phyloP scores from a whole-genome alignment of 1,140 invertebrate species.

The Drosophila orosa region DNA sequence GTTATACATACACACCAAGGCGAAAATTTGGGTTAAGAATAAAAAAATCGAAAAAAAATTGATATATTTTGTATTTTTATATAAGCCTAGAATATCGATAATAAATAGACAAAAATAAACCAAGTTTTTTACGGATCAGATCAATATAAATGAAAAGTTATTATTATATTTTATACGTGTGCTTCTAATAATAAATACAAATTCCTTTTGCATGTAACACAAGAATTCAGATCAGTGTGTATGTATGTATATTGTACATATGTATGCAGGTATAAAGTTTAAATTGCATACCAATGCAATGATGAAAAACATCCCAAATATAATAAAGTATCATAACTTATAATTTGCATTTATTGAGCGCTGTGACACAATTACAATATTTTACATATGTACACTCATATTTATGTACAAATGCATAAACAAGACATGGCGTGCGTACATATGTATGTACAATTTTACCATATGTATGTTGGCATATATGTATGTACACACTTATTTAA shows the following conservation, averaged over 20 bases:
- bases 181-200: constrained; percentile 3
- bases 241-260: background rate
- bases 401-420: background rate
- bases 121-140: background rate
- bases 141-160: background rate
- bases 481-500: background rate
- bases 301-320: background rate
- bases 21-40: background rate
- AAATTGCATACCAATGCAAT: background rate
- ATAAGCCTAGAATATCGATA: background rate
- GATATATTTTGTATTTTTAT: background rate
- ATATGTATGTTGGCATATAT: background rate
- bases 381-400: too few relatives aligned
- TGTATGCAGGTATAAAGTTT: background rate
- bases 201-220: background rate
- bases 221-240: constrained; percentile 8
- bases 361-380: background rate
- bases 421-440: too few relatives aligned
- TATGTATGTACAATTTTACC: too few relatives aligned
- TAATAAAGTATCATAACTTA: background rate
- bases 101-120: too few relatives aligned
- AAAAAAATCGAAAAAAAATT: background rate
- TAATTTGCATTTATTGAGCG: background rate
- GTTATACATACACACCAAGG: background rate
- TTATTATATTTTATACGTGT: background rate